Conservation (phyloP, 92 coral and sea anemone genomes). For the Plumapathes pennacea region DNA sequence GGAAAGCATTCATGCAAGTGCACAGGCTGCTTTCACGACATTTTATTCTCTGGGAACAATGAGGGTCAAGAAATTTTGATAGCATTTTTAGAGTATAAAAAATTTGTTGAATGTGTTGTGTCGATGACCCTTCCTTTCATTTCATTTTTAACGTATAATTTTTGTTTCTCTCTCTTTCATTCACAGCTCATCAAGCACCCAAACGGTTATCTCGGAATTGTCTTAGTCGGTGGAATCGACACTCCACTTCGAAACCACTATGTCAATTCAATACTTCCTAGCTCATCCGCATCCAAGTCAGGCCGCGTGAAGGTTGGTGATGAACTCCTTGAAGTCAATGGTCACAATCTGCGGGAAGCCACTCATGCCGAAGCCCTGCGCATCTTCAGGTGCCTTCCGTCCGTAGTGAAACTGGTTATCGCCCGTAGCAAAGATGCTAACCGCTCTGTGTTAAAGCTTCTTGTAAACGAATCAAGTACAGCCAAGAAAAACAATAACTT, state of each 20-base stretch:
- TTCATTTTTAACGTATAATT: too few relatives aligned
- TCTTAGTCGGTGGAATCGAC: slow-evolving; percentile 73
- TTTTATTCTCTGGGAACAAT: too few relatives aligned
- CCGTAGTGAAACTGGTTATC: slow-evolving; percentile 54
- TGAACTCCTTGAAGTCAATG: slow-evolving; percentile 70
- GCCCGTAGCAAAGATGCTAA: slow-evolving; percentile 59
- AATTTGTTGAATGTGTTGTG: too few relatives aligned
- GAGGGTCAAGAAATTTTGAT: too few relatives aligned
- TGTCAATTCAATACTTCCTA: slow-evolving; percentile 72
- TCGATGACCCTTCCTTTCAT: too few relatives aligned
- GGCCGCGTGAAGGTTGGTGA: slow-evolving; percentile 73
- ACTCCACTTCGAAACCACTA: slow-evolving; percentile 62
- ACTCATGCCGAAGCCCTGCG: slow-evolving; percentile 58
- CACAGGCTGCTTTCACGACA: too few relatives aligned
- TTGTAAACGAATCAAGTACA: slow-evolving; percentile 1
- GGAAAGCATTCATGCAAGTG: too few relatives aligned
- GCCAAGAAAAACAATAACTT: slow-evolving; percentile 29
- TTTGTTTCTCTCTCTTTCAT: neutral
- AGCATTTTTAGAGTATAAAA: too few relatives aligned
- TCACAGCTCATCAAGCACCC: slow-evolving; percentile 63
- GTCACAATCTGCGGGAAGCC: slow-evolving; percentile 43
- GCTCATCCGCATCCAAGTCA: slow-evolving; percentile 70
- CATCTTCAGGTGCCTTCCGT: slow-evolving; percentile 60
- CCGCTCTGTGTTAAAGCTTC: slow-evolving; percentile 22
- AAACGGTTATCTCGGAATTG: slow-evolving; percentile 71